These are phyloP conservation scores for Coenobita brevimanus DNA, from an alignment of 1,140 invertebrate genomes.

Conservation along the genomic window DNA sequence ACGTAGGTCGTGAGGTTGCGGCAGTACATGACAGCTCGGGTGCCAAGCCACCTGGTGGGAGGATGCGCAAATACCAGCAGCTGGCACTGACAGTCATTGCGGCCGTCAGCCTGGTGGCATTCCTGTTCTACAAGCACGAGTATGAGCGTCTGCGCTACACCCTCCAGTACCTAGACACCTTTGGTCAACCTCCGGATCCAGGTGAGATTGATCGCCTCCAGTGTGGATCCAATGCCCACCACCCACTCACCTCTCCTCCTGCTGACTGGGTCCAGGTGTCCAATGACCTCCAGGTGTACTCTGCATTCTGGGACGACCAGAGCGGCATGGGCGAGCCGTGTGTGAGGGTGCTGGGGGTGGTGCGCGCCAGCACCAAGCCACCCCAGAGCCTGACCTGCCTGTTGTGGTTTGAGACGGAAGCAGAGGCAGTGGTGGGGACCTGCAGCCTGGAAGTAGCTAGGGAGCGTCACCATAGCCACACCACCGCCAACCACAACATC, in stretches of 20 bases:
- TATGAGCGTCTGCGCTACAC: slow-evolving; percentile 67
- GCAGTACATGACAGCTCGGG: slow-evolving; percentile 25
- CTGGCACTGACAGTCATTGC: slow-evolving; percentile 63
- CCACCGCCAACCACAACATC: slow-evolving; percentile 36
- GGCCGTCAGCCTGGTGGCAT: slow-evolving; percentile 64
- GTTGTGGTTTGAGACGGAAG: slow-evolving; percentile 60
- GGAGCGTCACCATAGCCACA: slow-evolving; percentile 45
- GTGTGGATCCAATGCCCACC: slow-evolving; percentile 51
- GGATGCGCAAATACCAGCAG: slow-evolving; percentile 68
- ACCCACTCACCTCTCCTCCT: slow-evolving; percentile 46
- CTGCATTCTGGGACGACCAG: slow-evolving; percentile 62
- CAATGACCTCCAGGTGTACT: slow-evolving; percentile 62
- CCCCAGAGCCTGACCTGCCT: slow-evolving; percentile 38
- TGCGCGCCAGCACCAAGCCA: slow-evolving; percentile 36
- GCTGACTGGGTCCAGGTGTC: slow-evolving; percentile 58
- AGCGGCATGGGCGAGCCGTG: slow-evolving; percentile 56
- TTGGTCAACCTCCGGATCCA: slow-evolving; percentile 51
- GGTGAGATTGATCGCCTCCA: slow-evolving; percentile 10
- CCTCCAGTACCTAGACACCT: slow-evolving; percentile 66
- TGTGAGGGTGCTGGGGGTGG: slow-evolving; percentile 50
- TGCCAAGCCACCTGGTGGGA: slow-evolving; percentile 19
- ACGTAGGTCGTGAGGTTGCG: background rate
- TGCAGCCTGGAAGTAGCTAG: slow-evolving; percentile 57
- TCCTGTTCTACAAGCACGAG: slow-evolving; percentile 69
- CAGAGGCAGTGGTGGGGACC: slow-evolving; percentile 30